phyloP scores from a whole-genome alignment of 1,140 invertebrate species.

The Luehdorfia chinensis region DNA sequence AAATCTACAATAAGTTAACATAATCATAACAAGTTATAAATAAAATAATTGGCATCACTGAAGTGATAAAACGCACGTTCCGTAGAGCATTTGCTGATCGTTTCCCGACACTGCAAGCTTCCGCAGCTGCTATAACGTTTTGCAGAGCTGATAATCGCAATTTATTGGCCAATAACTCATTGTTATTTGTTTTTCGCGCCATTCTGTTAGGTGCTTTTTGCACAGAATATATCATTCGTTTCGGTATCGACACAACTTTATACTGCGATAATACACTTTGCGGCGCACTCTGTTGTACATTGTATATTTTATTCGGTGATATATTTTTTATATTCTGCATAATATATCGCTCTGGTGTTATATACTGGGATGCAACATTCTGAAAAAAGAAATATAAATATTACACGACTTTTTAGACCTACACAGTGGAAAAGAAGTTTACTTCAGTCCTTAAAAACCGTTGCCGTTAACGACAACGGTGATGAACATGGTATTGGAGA shows the following conservation, averaged over 20 bases:
- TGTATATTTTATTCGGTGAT: slow-evolving; percentile 16
- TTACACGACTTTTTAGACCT: no score
- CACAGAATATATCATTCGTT: slow-evolving; percentile 1
- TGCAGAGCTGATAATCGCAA: slow-evolving; percentile 8
- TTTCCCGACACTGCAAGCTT: neutral
- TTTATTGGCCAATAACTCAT: slow-evolving; percentile 9
- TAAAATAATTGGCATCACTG: neutral
- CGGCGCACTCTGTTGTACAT: neutral
- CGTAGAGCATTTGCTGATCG: neutral
- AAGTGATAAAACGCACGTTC: neutral
- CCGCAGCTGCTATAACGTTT: slow-evolving; percentile 4
- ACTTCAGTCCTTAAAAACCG: no score
- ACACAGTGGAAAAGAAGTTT: no score
- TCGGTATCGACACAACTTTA: slow-evolving; percentile 6
- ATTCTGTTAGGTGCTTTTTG: slow-evolving; percentile 1
- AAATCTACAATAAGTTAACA: no score
- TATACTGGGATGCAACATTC: slow-evolving; percentile 25
- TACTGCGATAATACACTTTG: neutral
- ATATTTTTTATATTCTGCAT: slow-evolving; percentile 23
- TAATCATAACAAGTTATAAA: no score
- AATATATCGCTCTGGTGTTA: slow-evolving; percentile 18
- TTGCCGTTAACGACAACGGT: no score
- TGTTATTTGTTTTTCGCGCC: neutral
- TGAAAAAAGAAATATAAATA: no score
- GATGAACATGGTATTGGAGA: no score